Conservation (phyloP, 1,140 invertebrate species). For the Pseudobourletiella spinata region DNA sequence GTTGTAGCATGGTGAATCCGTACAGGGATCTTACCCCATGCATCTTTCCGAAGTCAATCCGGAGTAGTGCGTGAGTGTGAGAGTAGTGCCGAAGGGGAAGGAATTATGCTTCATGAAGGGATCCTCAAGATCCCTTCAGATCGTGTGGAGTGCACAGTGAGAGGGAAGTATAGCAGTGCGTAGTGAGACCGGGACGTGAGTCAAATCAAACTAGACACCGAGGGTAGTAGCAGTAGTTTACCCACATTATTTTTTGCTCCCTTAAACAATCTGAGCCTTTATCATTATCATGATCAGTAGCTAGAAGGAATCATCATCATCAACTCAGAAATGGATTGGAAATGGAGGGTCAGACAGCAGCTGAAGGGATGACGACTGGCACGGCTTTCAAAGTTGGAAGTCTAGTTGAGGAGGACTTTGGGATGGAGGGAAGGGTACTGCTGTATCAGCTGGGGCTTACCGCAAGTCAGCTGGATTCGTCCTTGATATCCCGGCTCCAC, state of each 20-base stretch:
- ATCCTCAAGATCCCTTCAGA: background rate
- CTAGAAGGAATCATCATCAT: constrained; percentile 1
- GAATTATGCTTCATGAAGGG: too few relatives aligned
- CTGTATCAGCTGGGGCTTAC: too few relatives aligned
- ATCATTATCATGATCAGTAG: constrained; percentile 9
- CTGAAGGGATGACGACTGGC: background rate
- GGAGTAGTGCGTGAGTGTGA: too few relatives aligned
- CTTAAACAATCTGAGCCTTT: background rate
- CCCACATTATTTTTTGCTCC: background rate
- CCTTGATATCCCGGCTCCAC: too few relatives aligned
- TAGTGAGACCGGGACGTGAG: background rate
- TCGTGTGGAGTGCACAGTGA: background rate
- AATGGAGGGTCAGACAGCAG: background rate
- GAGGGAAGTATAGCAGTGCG: background rate
- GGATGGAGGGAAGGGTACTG: too few relatives aligned
- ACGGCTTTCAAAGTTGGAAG: too few relatives aligned
- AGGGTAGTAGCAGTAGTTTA: background rate
- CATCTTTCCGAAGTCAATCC: too few relatives aligned
- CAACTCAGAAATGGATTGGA: constrained; percentile 8
- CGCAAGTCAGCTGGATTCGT: too few relatives aligned
- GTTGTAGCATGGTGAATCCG: too few relatives aligned
- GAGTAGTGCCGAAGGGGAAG: too few relatives aligned
- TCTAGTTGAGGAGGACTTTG: too few relatives aligned
- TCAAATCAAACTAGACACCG: background rate
- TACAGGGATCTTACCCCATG: too few relatives aligned